Conservation (phyloP, 2,888 invertebrate species). For the Agrilus cyanescens region DNA sequence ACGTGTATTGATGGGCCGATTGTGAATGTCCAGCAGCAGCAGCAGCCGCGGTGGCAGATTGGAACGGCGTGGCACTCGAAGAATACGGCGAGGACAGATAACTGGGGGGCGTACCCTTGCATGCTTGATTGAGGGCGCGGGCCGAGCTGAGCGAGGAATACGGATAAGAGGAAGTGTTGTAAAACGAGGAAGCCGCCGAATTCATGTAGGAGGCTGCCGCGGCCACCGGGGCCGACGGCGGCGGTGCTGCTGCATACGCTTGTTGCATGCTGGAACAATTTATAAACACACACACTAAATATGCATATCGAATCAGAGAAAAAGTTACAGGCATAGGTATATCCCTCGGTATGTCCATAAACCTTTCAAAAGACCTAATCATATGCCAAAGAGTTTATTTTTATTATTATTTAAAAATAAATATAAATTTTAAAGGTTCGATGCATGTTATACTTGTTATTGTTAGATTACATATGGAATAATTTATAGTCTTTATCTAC, state of each 20-base stretch:
- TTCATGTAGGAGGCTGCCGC: constrained; percentile 28
- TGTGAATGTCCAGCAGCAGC: constrained; percentile 37
- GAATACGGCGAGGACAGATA: constrained; percentile 34
- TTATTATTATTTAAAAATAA: no score
- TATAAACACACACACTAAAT: constrained; percentile 6
- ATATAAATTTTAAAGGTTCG: no score
- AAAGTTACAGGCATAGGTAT: not conserved
- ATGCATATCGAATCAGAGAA: constrained; percentile 1
- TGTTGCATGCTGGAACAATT: constrained; percentile 35
- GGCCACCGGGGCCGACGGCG: constrained; percentile 23
- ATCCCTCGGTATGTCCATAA: no score
- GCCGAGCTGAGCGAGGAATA: constrained; percentile 36
- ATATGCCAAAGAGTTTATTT: no score
- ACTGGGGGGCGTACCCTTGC: constrained; percentile 43
- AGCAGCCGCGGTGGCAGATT: constrained; percentile 22
- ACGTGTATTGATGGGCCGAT: constrained; percentile 29
- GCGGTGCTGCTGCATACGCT: constrained; percentile 32
- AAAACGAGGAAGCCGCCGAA: constrained; percentile 28
- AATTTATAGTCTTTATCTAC: no score
- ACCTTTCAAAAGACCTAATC: no score
- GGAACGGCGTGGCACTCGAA: constrained; percentile 32
- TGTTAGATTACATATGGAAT: no score
- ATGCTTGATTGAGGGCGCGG: constrained; percentile 37
- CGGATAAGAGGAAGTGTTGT: constrained; percentile 32
- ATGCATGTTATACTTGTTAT: no score